Evolutionary conservation across 2,797 vertebrate genomes (phyloP).

Genomic region (Sciaenops ocellatus): DNA sequence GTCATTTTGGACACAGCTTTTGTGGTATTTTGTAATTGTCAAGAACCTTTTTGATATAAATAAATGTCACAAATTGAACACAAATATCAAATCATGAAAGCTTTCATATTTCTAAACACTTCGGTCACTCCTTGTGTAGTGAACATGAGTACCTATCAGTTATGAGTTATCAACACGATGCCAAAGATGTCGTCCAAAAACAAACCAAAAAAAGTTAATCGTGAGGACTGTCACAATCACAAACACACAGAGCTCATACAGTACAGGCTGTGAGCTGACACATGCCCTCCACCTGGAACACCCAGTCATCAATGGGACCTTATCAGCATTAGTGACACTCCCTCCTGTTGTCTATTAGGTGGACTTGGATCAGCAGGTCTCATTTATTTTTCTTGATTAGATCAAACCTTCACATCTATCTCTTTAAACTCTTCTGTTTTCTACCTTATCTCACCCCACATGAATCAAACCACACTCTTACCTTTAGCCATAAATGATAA

Average conservation of each 20-base stretch:
- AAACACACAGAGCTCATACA: background rate
- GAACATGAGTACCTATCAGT: background rate
- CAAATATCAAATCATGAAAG: background rate
- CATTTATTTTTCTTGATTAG: slow-evolving; percentile 30
- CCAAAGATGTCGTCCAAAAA: background rate
- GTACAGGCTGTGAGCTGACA: slow-evolving; percentile 9
- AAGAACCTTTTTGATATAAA: background rate
- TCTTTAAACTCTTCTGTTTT: slow-evolving; percentile 30
- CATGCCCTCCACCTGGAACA: slow-evolving; percentile 4
- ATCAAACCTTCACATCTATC: slow-evolving; percentile 33
- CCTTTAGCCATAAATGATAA: slow-evolving; percentile 36
- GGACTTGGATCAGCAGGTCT: slow-evolving; percentile 32
- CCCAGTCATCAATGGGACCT: slow-evolving; percentile 23
- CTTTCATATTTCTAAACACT: background rate
- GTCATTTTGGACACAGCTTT: background rate
- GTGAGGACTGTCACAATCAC: background rate
- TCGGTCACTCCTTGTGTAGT: background rate
- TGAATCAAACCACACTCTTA: slow-evolving; percentile 30
- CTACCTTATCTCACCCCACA: slow-evolving; percentile 7
- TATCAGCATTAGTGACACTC: slow-evolving; percentile 34
- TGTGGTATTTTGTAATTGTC: background rate
- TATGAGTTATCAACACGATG: background rate
- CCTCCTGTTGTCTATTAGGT: background rate
- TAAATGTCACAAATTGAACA: background rate
- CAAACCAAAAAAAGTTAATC: too few species aligned